Percentiles rank a stretch among this genome's conserved stretches.
Conservation (phyloP, 2,888 invertebrate genomes). For the Calliphora vomitoria region DNA sequence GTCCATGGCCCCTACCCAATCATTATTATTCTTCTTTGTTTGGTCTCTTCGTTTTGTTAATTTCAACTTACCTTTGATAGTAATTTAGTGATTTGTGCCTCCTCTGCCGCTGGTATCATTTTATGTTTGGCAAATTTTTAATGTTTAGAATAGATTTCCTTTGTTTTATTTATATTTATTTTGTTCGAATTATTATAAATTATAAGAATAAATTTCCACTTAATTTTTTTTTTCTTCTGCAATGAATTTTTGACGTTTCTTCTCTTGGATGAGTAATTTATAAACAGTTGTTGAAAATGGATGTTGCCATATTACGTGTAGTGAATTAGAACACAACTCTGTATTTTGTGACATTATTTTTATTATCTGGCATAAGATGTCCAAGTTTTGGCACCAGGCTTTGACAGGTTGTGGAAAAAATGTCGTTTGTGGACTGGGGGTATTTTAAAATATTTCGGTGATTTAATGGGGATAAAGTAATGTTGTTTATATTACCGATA, state of each 20-base stretch:
- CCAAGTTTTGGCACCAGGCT: background rate
- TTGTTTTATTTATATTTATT: conserved; percentile 1
- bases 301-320: conserved; percentile 28
- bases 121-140: conserved; percentile 7
- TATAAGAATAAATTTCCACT: conserved; percentile 33
- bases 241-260: conserved; percentile 57
- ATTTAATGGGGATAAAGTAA: too few species aligned
- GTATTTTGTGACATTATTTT: background rate
- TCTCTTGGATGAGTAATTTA: conserved; percentile 67
- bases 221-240: background rate
- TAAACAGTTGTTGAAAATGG: conserved; percentile 45
- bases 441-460: too few species aligned
- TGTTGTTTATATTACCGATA: too few species aligned
- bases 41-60: conserved; percentile 22
- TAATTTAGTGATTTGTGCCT: conserved; percentile 85
- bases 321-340: background rate
- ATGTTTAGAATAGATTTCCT: background rate
- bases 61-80: conserved; percentile 84
- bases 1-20: background rate
- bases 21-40: conserved; percentile 24
- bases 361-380: background rate
- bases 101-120: conserved; percentile 83
- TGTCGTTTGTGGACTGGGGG: too few species aligned
- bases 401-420: too few species aligned
- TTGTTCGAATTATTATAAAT: conserved; percentile 40